Conservation (phyloP, 2,113 vertebrate species). For the Climacteris rufus region DNA sequence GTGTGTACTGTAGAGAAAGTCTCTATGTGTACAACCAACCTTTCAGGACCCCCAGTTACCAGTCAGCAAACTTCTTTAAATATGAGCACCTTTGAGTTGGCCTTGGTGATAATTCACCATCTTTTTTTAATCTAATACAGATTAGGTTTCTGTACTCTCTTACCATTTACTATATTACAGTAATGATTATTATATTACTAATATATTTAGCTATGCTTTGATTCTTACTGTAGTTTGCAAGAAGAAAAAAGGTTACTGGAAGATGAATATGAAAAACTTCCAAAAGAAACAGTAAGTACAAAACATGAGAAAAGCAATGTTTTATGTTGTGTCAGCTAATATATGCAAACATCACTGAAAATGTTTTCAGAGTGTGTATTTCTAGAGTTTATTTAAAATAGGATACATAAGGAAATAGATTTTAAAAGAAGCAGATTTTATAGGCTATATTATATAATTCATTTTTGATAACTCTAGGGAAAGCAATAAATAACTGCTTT, state of each 20-base stretch:
- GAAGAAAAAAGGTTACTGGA: conserved; percentile 83
- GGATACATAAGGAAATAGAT: background rate
- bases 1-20: background rate
- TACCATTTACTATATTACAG: background rate
- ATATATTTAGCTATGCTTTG: background rate
- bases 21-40: background rate
- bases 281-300: conserved; percentile 80
- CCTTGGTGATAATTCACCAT: background rate
- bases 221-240: conserved; percentile 67
- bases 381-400: background rate
- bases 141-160: background rate
- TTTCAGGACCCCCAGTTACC: background rate
- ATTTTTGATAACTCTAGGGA: background rate
- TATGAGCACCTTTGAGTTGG: background rate
- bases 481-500: background rate
- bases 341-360: background rate
- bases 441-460: background rate
- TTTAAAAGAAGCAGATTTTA: background rate
- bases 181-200: background rate
- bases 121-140: background rate
- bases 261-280: conserved; percentile 77
- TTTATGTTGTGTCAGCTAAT: background rate
- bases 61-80: background rate
- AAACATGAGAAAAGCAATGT: background rate
- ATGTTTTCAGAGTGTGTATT: background rate